Evolutionary conservation across 2,888 invertebrate genomes (phyloP).

Genomic region (Diarsia dahlii): DNA sequence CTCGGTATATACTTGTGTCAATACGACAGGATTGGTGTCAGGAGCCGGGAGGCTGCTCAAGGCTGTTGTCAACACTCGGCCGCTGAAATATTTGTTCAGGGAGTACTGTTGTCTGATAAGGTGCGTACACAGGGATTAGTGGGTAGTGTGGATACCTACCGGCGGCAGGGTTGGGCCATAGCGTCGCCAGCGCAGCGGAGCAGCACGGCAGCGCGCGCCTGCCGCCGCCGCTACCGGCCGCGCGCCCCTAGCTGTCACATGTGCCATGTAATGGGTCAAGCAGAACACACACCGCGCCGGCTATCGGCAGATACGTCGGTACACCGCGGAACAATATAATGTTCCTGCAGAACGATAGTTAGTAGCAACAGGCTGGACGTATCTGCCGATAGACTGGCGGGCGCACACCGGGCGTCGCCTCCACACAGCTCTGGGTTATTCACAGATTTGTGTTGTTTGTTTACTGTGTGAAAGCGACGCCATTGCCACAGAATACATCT

Average conservation of each 20-base stretch:
- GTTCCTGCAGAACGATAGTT: not conserved
- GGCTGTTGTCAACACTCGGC: constrained; percentile 33
- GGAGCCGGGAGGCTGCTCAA: constrained; percentile 33
- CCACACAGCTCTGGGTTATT: constrained; percentile 6
- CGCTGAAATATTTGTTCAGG: constrained; percentile 56
- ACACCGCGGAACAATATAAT: not conserved
- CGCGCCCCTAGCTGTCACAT: constrained; percentile 54
- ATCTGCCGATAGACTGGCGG: constrained; percentile 16
- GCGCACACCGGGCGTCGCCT: constrained; percentile 15
- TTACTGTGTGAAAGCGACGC: constrained; percentile 17
- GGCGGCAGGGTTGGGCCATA: constrained; percentile 59
- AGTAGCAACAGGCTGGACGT: not conserved
- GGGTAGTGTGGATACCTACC: constrained; percentile 54
- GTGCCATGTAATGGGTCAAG: constrained; percentile 62
- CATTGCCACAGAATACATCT: constrained; percentile 58
- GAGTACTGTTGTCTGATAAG: constrained; percentile 55
- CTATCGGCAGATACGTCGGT: constrained; percentile 14
- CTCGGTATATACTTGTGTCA: constrained; percentile 35
- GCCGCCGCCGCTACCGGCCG: constrained; percentile 40
- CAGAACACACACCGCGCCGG: constrained; percentile 39
- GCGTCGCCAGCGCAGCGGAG: constrained; percentile 51
- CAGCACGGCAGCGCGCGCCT: constrained; percentile 11
- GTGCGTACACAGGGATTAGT: constrained; percentile 55
- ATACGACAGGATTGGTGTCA: constrained; percentile 50
- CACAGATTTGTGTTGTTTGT: constrained; percentile 1